These are phyloP conservation scores for Myiopsitta monachus DNA, from an alignment of 2,113 vertebrate species.

Conservation along the genomic window DNA sequence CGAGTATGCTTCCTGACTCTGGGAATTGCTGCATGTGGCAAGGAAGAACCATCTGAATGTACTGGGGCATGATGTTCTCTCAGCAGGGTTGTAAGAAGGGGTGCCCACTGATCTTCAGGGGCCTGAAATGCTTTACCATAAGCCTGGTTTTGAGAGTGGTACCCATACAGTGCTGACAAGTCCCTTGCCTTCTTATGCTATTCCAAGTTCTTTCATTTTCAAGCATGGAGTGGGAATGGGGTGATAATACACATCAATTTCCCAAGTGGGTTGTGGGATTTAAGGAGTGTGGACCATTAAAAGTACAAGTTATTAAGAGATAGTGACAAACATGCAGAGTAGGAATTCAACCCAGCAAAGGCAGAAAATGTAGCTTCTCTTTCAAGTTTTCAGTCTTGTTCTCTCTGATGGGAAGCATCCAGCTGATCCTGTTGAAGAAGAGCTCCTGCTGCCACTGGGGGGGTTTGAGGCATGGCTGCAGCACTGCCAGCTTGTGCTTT, in stretches of 20 bases:
- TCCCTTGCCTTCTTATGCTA: not conserved
- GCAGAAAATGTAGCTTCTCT: not conserved
- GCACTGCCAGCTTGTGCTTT: not conserved
- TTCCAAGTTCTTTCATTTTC: not conserved
- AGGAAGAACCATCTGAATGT: not conserved
- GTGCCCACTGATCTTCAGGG: not conserved
- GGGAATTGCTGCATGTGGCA: not conserved
- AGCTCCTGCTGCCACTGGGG: not conserved
- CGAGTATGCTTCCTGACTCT: constrained; percentile 74
- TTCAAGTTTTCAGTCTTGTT: not conserved
- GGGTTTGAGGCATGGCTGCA: not conserved
- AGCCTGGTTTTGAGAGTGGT: not conserved
- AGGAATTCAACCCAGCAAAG: not conserved
- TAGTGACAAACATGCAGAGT: not conserved
- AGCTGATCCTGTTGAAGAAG: not conserved
- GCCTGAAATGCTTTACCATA: not conserved
- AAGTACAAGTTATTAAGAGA: not conserved
- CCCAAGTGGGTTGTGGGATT: not conserved
- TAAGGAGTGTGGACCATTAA: not conserved
- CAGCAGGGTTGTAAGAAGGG: not conserved
- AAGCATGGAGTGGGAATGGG: not conserved
- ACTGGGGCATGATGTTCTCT: not conserved
- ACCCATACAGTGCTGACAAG: not conserved
- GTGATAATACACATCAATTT: too few relatives aligned
- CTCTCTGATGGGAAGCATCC: not conserved